Percentiles rank a stretch among this genome's conserved stretches.
Conservation (phyloP, 2,888 invertebrate genomes). For the Apamea crenata region DNA sequence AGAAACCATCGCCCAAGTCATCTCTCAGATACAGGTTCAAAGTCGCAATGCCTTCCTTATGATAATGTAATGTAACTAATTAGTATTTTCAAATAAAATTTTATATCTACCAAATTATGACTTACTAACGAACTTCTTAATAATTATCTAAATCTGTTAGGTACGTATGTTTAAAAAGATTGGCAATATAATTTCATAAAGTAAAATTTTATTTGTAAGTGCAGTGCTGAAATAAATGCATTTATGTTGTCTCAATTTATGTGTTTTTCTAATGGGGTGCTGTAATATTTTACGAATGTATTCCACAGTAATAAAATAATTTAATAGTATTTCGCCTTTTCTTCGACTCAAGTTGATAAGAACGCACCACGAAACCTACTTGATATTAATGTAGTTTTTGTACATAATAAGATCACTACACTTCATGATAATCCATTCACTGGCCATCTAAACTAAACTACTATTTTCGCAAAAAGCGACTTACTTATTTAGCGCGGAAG, state of each 20-base stretch:
- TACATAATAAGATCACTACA: not conserved
- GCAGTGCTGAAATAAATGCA: conserved; percentile 63
- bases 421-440: not conserved
- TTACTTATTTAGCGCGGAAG: not conserved
- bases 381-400: not conserved
- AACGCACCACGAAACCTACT: not conserved
- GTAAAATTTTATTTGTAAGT: conserved; percentile 53
- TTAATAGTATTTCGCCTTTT: conserved; percentile 3
- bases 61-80: conserved; percentile 32
- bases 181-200: conserved; percentile 37
- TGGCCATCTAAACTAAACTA: not conserved
- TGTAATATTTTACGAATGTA: conserved; percentile 9
- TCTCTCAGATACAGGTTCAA: conserved; percentile 80
- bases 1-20: conserved; percentile 79
- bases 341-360: not conserved
- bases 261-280: not conserved
- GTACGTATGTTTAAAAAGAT: conserved; percentile 28
- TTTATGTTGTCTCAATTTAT: conserved; percentile 51
- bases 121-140: not conserved
- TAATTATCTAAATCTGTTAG: not conserved
- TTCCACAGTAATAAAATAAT: conserved; percentile 26
- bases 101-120: not conserved
- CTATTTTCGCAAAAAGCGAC: not conserved
- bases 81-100: conserved; percentile 37
- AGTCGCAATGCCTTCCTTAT: conserved; percentile 74